These are phyloP conservation scores for Sepiola atlantica DNA, from an alignment of 2,888 invertebrate genomes.

Conservation along the genomic window DNA sequence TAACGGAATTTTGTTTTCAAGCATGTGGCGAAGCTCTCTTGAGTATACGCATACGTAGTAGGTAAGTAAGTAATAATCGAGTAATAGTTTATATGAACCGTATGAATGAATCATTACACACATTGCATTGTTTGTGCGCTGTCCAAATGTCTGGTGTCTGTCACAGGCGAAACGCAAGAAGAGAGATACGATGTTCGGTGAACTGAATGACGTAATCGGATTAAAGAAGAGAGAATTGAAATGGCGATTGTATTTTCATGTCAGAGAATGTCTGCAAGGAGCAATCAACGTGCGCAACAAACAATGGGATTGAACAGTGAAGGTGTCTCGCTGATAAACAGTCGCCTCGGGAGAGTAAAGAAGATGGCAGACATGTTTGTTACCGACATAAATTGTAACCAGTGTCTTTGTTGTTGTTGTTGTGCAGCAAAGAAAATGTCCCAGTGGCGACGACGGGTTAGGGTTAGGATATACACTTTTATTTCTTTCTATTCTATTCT, in stretches of 20 bases:
- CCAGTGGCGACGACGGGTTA: not conserved
- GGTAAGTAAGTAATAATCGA: not conserved
- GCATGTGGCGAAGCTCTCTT: not conserved
- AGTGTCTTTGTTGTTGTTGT: not conserved
- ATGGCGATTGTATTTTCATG: not conserved
- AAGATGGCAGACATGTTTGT: not conserved
- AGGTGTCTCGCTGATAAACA: not conserved
- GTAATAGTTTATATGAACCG: not conserved
- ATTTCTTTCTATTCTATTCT: too few species aligned
- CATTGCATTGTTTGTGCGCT: not conserved
- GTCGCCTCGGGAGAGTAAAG: not conserved
- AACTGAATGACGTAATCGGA: conserved; percentile 32
- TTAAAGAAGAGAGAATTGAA: not conserved
- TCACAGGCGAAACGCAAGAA: not conserved
- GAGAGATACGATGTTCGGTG: not conserved
- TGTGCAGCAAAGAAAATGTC: not conserved
- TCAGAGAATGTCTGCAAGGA: not conserved
- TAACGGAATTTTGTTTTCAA: not conserved
- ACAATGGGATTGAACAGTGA: not conserved
- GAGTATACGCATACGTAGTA: not conserved
- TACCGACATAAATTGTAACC: not conserved
- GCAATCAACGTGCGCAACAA: not conserved
- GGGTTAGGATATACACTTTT: not conserved
- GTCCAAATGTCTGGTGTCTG: not conserved
- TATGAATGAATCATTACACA: not conserved